Conservation (phyloP, 1,140 invertebrate species). For the Archivesica marissinica region DNA sequence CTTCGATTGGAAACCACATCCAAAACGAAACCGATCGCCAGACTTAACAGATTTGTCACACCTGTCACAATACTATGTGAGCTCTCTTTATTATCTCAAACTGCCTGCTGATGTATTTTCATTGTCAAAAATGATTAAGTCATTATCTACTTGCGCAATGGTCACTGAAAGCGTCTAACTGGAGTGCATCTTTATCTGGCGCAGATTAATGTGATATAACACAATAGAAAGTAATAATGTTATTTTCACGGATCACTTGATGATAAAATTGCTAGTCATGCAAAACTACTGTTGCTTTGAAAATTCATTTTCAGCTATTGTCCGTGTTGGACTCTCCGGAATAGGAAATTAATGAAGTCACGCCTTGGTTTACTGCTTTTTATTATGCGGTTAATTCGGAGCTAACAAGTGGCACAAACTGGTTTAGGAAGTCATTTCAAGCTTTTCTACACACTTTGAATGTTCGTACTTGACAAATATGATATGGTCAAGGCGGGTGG, state of each 20-base stretch:
- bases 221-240: slow-evolving; percentile 58
- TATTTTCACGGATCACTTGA: slow-evolving; percentile 57
- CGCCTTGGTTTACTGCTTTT: slow-evolving; percentile 32
- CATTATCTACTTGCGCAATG: slow-evolving; percentile 53
- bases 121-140: slow-evolving; percentile 25
- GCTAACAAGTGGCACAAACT: slow-evolving; percentile 54
- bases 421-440: slow-evolving; percentile 61
- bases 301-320: slow-evolving; percentile 60
- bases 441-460: slow-evolving; percentile 60
- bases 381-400: slow-evolving; percentile 28
- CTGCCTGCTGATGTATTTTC: slow-evolving; percentile 17
- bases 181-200: neutral
- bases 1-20: too few species aligned
- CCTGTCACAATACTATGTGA: too few species aligned
- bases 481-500: slow-evolving; percentile 45
- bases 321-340: slow-evolving; percentile 26
- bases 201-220: slow-evolving; percentile 35
- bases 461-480: slow-evolving; percentile 40
- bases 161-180: slow-evolving; percentile 28
- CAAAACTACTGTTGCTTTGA: slow-evolving; percentile 11
- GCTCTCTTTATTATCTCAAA: neutral
- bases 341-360: slow-evolving; percentile 63
- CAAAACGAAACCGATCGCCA: too few species aligned
- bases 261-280: slow-evolving; percentile 42
- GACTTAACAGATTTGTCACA: too few species aligned